Evolutionary conservation across 2,113 vertebrate genomes (phyloP), one percentile per base, ranked within the genome.

Genomic region (Clarias gariepinus): DNA sequence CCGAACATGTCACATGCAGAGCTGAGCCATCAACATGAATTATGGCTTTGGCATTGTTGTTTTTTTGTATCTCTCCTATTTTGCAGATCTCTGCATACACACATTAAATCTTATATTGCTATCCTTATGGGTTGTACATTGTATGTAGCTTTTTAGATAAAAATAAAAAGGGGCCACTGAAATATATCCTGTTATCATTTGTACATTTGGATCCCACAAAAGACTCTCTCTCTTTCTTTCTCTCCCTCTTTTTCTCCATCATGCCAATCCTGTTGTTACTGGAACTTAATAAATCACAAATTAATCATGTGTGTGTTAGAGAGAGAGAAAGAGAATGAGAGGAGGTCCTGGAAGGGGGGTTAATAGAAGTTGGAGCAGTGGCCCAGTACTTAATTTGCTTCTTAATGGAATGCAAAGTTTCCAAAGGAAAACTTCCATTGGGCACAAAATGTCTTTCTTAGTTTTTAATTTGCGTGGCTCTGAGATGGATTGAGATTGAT

Each of bases 391-490:
- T 94, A 91, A 94, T 94, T 94, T 93, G 87, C 90, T 92, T 93
- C 93, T 93, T 94, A 95, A 94, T 94, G 92, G 92, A 93, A 93
- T 91, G 91, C 90, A 93, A 94, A 90, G 93, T 94, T 93, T 94
- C 91, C 87, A 91, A 90, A 93, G 94, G 93, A 94, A 95, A 94
- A 94, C 93, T 94, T 95, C 91, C 91, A 95, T 94, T 93, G 94
- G 89, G 91, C 90, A 91, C 91, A 92, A 94, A 95, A 94, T 93
- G 89, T 92, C 92, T 93, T 94, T 94, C 91, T 89, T 89, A 90
- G 90, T 92, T 92, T 94, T 93, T 90, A 93, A 92, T 95, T 93
- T 93, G 84, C 88, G 41, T 53, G 87, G 69, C 89, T 78, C 71
- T 87, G 85, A 89, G 87, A 88, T 91, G 89, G 89, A 94, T 91